A percentile compares a stretch with the other conserved stretches of the same genome.
Evolutionary conservation across 2,888 invertebrate genomes (phyloP).

Genomic region (Folsomia manolachei): DNA sequence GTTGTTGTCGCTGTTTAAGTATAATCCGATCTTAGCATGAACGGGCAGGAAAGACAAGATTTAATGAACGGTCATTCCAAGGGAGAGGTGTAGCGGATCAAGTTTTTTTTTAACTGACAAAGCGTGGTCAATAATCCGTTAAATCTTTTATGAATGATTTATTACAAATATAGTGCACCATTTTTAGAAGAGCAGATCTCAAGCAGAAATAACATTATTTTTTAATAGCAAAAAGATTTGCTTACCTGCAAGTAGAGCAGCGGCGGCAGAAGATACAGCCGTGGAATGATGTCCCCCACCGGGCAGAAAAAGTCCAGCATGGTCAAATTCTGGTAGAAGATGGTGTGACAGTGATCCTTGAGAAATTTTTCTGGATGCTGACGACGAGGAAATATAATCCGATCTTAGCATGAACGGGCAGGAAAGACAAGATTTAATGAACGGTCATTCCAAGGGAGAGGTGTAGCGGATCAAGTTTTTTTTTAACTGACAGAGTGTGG

Average conservation of each 20-base stretch:
- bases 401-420: too few species aligned
- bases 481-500: too few species aligned
- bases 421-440: background rate
- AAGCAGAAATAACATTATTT: too few species aligned
- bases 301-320: constrained; percentile 25
- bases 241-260: constrained; percentile 17
- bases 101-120: background rate
- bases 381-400: background rate
- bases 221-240: too few species aligned
- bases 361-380: constrained; percentile 4
- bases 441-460: too few species aligned
- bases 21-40: background rate
- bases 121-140: too few species aligned
- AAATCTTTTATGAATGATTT: background rate
- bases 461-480: background rate
- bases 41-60: background rate
- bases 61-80: too few species aligned
- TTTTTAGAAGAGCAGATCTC: too few species aligned
- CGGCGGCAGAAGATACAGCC: constrained; percentile 5
- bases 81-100: background rate
- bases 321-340: constrained; percentile 24
- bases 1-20: background rate
- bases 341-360: too few species aligned
- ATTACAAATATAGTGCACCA: too few species aligned
- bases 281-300: constrained; percentile 31